A percentile compares a stretch with the other conserved stretches of the same genome.
Conservation (phyloP, 2,113 vertebrate species). For the Poicephalus gulielmi region DNA sequence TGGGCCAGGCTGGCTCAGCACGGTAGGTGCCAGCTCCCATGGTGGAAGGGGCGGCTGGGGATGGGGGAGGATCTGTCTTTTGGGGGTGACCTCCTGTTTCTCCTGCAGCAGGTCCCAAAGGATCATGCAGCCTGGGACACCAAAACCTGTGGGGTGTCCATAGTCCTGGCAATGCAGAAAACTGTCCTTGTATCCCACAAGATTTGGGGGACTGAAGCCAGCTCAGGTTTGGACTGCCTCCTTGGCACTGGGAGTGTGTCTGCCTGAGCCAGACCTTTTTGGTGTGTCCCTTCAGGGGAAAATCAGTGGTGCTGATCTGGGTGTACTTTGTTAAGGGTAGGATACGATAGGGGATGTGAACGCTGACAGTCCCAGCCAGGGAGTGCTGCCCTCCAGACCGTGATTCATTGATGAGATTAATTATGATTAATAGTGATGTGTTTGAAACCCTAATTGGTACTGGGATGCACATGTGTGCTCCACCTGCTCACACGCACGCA, state of each 20-base stretch:
- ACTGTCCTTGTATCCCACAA: fast-evolving
- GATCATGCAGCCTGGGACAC: neutral
- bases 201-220: fast-evolving
- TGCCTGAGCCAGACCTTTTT: neutral
- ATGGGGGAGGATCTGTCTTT: neutral
- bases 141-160: fast-evolving
- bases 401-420: neutral
- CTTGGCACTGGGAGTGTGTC: fast-evolving
- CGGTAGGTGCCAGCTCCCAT: neutral
- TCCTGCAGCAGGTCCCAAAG: neutral
- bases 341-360: neutral
- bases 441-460: neutral
- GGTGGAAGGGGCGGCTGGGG: neutral
- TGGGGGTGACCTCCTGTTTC: neutral
- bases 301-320: too few species aligned
- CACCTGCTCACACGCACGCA: fast-evolving
- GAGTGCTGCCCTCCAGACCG: fast-evolving
- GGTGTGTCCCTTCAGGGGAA: neutral
- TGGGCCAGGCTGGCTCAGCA: neutral
- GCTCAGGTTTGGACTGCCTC: neutral
- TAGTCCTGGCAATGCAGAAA: neutral
- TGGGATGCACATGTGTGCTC: fast-evolving
- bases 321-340: neutral
- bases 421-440: neutral
- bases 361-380: fast-evolving